These are phyloP conservation scores for Drosophila mettleri DNA, from an alignment of 2,888 invertebrate species.

Conservation along the genomic window DNA sequence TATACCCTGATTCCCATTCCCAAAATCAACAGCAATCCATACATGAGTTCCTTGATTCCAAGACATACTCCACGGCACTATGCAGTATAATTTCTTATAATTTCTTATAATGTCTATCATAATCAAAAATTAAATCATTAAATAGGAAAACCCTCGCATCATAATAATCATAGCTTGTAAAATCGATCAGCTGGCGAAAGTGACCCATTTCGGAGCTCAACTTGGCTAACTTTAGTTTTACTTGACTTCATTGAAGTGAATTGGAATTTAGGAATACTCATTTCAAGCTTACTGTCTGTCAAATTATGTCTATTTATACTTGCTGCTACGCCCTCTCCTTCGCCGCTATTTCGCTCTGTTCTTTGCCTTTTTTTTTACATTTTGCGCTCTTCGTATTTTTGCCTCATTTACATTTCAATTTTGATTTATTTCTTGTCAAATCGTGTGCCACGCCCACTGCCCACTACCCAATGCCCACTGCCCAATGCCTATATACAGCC, in stretches of 20 bases:
- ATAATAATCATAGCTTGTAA: not conserved
- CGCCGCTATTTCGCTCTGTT: not conserved
- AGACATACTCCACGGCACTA: not conserved
- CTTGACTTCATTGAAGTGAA: not conserved
- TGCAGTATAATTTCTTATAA: not conserved
- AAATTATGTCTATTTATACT: conserved; percentile 3
- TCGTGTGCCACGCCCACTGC: conserved; percentile 51
- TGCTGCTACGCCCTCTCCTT: conserved; percentile 8
- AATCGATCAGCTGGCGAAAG: not conserved
- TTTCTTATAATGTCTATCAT: not conserved
- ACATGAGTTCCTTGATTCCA: not conserved
- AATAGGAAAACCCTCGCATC: not conserved
- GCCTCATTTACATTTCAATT: conserved; percentile 76
- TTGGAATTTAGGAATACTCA: not conserved
- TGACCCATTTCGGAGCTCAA: not conserved
- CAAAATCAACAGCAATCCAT: not conserved
- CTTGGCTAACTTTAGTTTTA: not conserved
- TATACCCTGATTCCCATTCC: too few relatives aligned
- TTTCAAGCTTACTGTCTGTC: not conserved
- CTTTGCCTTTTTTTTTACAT: conserved; percentile 7
- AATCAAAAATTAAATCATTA: not conserved
- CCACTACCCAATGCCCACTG: conserved; percentile 27
- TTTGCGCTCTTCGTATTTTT: conserved; percentile 23
- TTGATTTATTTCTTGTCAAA: conserved; percentile 78
- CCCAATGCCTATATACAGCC: not conserved